Evolutionary conservation across 1,140 invertebrate genomes (phyloP), one percentile per base, ranked within the genome.

Genomic region (Bombus turneri): DNA sequence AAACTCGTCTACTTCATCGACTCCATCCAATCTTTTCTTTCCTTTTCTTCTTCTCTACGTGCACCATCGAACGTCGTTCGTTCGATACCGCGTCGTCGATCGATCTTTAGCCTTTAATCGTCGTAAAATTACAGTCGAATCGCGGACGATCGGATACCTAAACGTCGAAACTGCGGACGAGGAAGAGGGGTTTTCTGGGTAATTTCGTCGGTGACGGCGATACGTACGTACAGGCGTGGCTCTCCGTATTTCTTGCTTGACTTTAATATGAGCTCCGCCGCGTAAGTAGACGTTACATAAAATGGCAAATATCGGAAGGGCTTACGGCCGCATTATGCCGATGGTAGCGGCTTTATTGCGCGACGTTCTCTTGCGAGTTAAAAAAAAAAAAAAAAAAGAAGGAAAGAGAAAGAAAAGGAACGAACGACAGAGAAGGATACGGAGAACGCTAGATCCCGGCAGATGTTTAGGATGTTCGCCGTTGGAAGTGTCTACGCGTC

Each of bases 241-340:
- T 71, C 15, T 86, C 92, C 93, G 90, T 94, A 94, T 93, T 93
- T 94, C 91, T 92, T 84, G 86, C 89, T 89, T 91, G 91, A 88
- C 90, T 94, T 94, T 95, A 94, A 95, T 95, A 95, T 93, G 91
- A 92, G 90, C 86, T 87, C 18, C 83, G 80, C 83, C 80, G 89
- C 90, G 88, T 90, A 91, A 92, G 90, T 91, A 82, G 84, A 86
- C 88, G 91, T 94, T 93, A 92, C 90, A 93, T 94, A 94, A 94
- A 94, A 94, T 86, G 91, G 93, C 87, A 94, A 94, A 95, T 95
- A 95, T 94, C 92, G 91, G 91, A 91, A 91, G 91, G 91, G 90
- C 91, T 93, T 93, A 94, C 93, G 92, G 91, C 88, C 74, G 83
- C 93, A 94, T 94, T 95, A 95, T 95, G 90, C 93, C 81, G 88